Percentiles rank a stretch among this genome's conserved stretches.
Conservation (phyloP, 1,140 invertebrate species). For the Pygmarrhopalites habei region DNA sequence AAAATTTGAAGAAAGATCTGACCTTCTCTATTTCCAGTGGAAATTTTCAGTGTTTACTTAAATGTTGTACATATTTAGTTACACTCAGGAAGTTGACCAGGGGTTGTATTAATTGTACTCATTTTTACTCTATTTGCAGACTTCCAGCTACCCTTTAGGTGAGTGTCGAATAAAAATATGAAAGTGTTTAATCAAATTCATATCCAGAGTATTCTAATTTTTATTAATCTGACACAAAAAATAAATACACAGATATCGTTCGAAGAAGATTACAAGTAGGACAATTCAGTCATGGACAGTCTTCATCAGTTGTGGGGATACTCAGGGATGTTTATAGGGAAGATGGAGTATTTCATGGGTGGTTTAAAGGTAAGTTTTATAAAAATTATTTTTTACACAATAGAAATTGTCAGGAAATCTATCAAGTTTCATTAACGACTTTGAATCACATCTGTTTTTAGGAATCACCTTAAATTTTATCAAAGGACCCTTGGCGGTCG, state of each 20-base stretch:
- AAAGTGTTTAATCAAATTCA: too few relatives aligned
- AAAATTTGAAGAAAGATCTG: too few relatives aligned
- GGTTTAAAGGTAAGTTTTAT: conserved; percentile 88
- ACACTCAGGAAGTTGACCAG: too few relatives aligned
- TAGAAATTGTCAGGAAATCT: background rate
- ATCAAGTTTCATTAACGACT: background rate
- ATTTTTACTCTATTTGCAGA: too few relatives aligned
- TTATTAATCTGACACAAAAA: too few relatives aligned
- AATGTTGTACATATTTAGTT: too few relatives aligned
- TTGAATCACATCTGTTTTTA: background rate
- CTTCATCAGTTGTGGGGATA: conserved; percentile 50
- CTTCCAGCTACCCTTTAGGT: conserved; percentile 70
- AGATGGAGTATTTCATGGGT: conserved; percentile 79
- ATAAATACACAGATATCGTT: conserved; percentile 61
- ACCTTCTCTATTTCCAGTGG: too few relatives aligned
- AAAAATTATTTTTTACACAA: background rate
- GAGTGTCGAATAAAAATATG: too few relatives aligned
- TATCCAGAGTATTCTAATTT: too few relatives aligned
- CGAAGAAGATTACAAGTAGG: conserved; percentile 43
- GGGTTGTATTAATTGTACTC: too few relatives aligned
- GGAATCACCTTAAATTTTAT: conserved; percentile 95
- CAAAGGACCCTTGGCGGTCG: conserved; percentile 96
- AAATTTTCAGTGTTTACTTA: too few relatives aligned
- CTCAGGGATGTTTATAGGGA: conserved; percentile 60
- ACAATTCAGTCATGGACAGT: conserved; percentile 56